Conservation (phyloP, 2,888 invertebrate genomes). For the Zygogramma bicolorata region DNA sequence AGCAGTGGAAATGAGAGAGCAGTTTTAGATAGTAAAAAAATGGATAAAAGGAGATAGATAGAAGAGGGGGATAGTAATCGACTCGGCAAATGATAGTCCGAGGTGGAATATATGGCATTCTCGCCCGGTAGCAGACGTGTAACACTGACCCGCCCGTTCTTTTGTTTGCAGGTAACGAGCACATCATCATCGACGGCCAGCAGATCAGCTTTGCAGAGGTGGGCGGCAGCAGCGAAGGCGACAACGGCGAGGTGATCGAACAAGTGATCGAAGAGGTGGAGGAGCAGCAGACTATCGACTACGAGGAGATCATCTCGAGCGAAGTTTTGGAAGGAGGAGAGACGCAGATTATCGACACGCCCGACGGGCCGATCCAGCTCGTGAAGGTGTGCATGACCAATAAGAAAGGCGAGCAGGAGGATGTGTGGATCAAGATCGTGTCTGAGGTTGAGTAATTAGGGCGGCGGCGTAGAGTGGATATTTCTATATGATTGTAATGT, state of each 20-base stretch:
- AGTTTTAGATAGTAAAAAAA: too few species aligned
- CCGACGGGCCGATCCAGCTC: constrained; percentile 64
- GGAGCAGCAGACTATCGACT: constrained; percentile 52
- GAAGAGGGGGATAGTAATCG: too few species aligned
- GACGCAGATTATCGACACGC: constrained; percentile 65
- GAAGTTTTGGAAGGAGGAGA: constrained; percentile 60
- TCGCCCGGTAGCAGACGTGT: too few species aligned
- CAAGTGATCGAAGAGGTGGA: constrained; percentile 52
- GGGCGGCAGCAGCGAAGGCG: constrained; percentile 53
- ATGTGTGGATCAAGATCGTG: constrained; percentile 66
- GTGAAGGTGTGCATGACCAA: constrained; percentile 65
- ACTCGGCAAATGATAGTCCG: too few species aligned
- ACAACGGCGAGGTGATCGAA: constrained; percentile 54
- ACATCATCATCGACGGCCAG: constrained; percentile 65
- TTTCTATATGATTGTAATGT: not conserved
- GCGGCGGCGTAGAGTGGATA: too few species aligned
- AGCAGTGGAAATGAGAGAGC: too few species aligned
- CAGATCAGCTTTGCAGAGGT: constrained; percentile 62
- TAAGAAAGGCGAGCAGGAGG: constrained; percentile 65
- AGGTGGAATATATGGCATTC: too few species aligned
- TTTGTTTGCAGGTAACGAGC: constrained; percentile 65
- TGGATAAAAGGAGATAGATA: too few species aligned
- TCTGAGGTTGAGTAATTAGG: constrained; percentile 39
- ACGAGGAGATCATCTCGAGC: constrained; percentile 57
- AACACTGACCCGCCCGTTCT: too few species aligned